phyloP scores from a whole-genome alignment of 1,140 invertebrate species.

The Drosophila eugracilis region DNA sequence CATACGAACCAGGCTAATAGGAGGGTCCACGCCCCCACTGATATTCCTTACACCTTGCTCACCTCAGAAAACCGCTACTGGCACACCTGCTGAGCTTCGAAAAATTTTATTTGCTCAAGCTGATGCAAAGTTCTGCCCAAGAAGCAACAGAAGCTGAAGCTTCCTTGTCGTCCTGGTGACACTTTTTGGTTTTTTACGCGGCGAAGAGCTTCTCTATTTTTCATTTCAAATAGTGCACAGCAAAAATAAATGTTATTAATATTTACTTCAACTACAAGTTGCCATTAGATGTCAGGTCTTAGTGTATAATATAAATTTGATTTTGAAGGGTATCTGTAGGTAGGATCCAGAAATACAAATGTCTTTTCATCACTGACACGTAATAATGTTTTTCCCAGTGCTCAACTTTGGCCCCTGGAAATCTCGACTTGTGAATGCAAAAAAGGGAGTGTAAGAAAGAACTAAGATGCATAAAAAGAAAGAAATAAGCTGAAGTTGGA shows the following conservation, averaged over 20 bases:
- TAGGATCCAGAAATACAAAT: no score
- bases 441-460: conserved; percentile 21
- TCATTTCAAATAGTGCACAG: conserved; percentile 2
- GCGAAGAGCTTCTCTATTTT: neutral
- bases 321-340: no score
- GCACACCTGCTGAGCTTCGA: conserved; percentile 27
- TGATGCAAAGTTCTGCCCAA: conserved; percentile 24
- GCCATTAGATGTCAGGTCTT: no score
- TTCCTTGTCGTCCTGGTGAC: conserved; percentile 47
- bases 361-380: no score
- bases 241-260: neutral
- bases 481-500: conserved; percentile 26
- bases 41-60: neutral
- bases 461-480: conserved; percentile 16
- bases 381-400: conserved; percentile 16
- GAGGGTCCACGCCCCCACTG: conserved; percentile 3
- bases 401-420: conserved; percentile 17
- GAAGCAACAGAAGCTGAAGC: conserved; percentile 47
- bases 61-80: conserved; percentile 12
- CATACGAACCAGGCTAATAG: conserved; percentile 70
- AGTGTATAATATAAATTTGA: no score
- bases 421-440: conserved; percentile 37
- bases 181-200: conserved; percentile 49
- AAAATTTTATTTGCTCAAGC: conserved; percentile 69
- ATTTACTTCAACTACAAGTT: no score